Evolutionary conservation across 2,797 vertebrate species (phyloP).

Genomic region (Emydoidea blandingii): DNA sequence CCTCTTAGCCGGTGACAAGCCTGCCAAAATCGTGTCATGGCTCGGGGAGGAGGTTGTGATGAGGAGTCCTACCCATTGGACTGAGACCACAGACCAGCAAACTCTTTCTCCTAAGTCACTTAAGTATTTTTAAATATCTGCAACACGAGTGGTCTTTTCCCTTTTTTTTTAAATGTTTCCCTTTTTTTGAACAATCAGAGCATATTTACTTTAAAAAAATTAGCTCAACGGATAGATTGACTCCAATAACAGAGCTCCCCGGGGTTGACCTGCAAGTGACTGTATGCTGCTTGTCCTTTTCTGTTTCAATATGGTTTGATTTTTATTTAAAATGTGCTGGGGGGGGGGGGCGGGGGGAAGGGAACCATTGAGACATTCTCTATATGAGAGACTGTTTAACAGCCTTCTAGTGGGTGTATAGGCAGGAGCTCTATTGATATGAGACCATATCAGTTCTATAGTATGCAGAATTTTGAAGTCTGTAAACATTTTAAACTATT

Average conservation of each 20-base stretch:
- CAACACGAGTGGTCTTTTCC: neutral
- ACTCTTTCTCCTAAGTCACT: neutral
- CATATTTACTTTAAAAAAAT: neutral
- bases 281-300: neutral
- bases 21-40: neutral
- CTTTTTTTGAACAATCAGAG: neutral
- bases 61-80: neutral
- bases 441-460: neutral
- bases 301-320: neutral
- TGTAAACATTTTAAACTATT: neutral
- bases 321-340: neutral
- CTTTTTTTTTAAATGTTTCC: neutral
- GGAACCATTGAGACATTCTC: neutral
- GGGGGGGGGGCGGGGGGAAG: neutral
- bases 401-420: neutral
- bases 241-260: neutral
- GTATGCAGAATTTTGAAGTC: neutral
- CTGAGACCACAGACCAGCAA: neutral
- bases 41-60: too few relatives aligned
- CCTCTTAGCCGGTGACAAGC: neutral
- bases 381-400: neutral
- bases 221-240: neutral
- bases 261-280: neutral
- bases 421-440: neutral
- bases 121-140: neutral